Evolutionary conservation across 2,888 invertebrate genomes (phyloP), one percentile per base, ranked within the genome.

Genomic region (Rhamphomyia laevipes): DNA sequence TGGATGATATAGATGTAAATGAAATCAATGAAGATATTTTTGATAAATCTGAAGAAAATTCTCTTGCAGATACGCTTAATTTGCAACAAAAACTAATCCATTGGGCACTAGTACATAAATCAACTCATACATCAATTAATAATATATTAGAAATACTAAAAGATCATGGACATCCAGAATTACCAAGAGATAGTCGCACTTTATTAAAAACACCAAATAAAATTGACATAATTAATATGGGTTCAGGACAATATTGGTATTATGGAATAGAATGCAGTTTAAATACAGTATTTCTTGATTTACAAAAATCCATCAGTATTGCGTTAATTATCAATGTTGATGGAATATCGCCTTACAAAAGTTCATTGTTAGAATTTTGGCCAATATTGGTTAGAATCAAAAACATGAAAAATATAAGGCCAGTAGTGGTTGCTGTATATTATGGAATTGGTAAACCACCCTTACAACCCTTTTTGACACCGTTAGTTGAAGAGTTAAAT

Each of bases 231-330:
- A n/a, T 3, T 13, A 10, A 15, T 6, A 48, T 48, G 43, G 43
- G 43, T n/a, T n/a, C 13, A 11, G 43, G 47, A 21, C 23, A 37
- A 37, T 48, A 21, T 37, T 48, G 47, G 47, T 37, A 48, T 18
- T 21, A 48, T 15, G 47, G 47, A 1, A 23, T 47, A 21, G 21
- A 35, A 18, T 16, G 30, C 1, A 10, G 11, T 13, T 23, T 46
- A n/a, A 21, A 21, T 16, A 40, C 27, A 40, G 7, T 40, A 40
- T 40, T 17, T 16, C 4, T n/a, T 10, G 21, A 45, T 21, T n/a
- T n/a, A n/a, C n/a, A n/a, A n/a, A 3, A 18, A 4, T 5, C 37
- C 5, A 4, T 15, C 9, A 15, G 4, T 13, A 38, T 45, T n/a
- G 11, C n/a, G n/a, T 15, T 45, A 11, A 38, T 16, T 4, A 31